phyloP scores from a whole-genome alignment of 37 sponge, comb jelly and placozoan genomes.

The Oopsacas minuta region DNA sequence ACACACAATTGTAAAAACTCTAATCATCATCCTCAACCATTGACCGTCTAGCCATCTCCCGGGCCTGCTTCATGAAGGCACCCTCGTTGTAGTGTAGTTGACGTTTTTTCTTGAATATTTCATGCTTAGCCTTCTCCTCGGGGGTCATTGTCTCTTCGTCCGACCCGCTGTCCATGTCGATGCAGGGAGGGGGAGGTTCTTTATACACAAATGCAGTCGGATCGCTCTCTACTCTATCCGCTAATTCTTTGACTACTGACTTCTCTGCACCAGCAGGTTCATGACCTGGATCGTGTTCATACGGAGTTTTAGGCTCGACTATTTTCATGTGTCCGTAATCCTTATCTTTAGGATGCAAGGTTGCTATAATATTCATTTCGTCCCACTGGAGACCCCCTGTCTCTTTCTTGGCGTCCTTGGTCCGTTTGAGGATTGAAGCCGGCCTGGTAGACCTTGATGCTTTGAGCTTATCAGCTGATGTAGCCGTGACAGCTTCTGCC shows the following conservation, averaged over 20 bases:
- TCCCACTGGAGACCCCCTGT: slow-evolving; percentile 74
- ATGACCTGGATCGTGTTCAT: background rate
- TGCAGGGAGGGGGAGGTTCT: background rate
- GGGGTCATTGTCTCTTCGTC: background rate
- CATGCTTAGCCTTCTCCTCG: background rate
- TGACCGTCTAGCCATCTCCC: background rate
- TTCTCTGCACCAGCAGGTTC: background rate
- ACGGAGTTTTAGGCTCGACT: slow-evolving; percentile 93
- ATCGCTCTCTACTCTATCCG: background rate
- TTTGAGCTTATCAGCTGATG: background rate
- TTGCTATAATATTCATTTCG: slow-evolving; percentile 91
- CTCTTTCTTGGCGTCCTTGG: background rate
- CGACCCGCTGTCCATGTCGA: background rate
- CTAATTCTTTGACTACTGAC: background rate
- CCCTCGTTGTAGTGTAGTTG: background rate
- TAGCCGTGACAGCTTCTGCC: background rate
- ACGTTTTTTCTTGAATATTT: background rate
- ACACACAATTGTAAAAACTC: no score
- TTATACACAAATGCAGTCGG: background rate
- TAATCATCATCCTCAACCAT: background rate
- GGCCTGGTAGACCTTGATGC: background rate
- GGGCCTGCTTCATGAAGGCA: background rate
- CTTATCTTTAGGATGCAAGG: slow-evolving; percentile 79
- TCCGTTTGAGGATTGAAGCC: background rate
- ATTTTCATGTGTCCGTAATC: slow-evolving; percentile 99